A percentile compares a stretch with the other conserved stretches of the same genome.
These are phyloP conservation scores for Pristionchus entomophagus DNA, from an alignment of 2,888 invertebrate genomes.

Conservation along the genomic window DNA sequence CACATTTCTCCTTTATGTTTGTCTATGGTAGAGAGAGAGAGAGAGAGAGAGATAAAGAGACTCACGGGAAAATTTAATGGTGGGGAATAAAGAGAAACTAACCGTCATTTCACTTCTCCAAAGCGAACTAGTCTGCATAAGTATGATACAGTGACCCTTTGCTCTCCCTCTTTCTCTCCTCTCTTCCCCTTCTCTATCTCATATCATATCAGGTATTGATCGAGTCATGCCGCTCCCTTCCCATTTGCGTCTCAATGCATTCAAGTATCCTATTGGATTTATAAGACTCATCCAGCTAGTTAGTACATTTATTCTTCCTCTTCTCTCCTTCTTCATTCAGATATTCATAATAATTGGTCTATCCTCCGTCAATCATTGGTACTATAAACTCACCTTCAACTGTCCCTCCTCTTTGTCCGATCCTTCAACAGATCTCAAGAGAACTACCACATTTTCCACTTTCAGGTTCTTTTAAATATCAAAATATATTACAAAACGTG, in stretches of 20 bases:
- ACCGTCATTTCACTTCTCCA: too few species aligned
- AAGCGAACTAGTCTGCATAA: too few species aligned
- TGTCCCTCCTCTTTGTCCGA: slow-evolving; percentile 52
- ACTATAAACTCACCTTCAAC: slow-evolving; percentile 55
- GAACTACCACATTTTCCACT: not conserved
- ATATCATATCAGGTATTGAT: not conserved
- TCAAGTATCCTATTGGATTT: slow-evolving; percentile 74
- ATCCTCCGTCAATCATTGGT: slow-evolving; percentile 68
- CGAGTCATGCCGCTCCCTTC: slow-evolving; percentile 19
- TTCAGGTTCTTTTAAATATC: not conserved
- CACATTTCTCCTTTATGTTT: too few species aligned
- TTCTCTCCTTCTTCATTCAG: slow-evolving; percentile 50
- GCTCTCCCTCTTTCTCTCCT: too few species aligned
- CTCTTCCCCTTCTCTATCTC: too few species aligned
- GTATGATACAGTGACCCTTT: too few species aligned
- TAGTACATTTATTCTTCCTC: slow-evolving; percentile 48
- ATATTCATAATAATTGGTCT: slow-evolving; percentile 70
- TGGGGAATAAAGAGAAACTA: too few species aligned
- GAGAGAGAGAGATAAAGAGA: too few species aligned
- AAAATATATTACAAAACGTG: not conserved
- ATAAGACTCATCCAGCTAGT: slow-evolving; percentile 71
- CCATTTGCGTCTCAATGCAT: slow-evolving; percentile 50
- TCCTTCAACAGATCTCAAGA: not conserved
- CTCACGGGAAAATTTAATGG: too few species aligned
- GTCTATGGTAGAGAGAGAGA: too few species aligned